Evolutionary conservation across 2,888 invertebrate species (phyloP), one percentile per base, ranked within the genome.

Genomic region (Eupsilia transversa): DNA sequence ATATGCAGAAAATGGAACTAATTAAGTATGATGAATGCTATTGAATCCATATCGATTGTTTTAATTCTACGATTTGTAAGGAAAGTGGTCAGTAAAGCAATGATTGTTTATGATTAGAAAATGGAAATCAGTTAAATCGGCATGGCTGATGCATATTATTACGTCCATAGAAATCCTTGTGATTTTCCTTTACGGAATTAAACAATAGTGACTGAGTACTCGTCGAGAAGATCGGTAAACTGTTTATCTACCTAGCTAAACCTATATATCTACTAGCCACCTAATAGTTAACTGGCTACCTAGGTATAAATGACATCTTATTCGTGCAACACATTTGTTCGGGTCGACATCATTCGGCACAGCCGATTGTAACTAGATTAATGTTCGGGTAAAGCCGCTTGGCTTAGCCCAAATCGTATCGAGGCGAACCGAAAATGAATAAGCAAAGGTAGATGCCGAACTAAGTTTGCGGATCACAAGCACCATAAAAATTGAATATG

Each of bases 1-100:
- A 46, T 65, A 72, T 66, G 57, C 63, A 72, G 77, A 78, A 77
- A 72, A 64, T 46, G 43, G 35, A 35, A 75, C 60, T 43, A 71
- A 49, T 65, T 72, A 54, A 27, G 10, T 54, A 72, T 43, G 33
- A 77, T 77, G 12, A 52, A 57, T 71, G 43, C 64, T 60, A 65
- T 72, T 65, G 35, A 72, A 54, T 65, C 52, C 72, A 65, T 70
- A 76, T 43, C 59, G 52, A 78, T 78, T 61, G 35, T 75, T 61
- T 59, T 23, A 52, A 63, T n/a, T 52, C 33, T 38, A 59, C 17
- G n/a, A 38, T 35, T 75, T 79, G 66, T 70, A 54, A 70, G 75
- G 56, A 66, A 57, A 79, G 70, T 33, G 41, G 6, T 52, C 20
- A n/a, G 70, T 74, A 79, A 59, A n/a, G 43, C 14, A 17, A 2